Evolutionary conservation across 2,113 vertebrate species (phyloP).

Genomic region (Oxygymnocypris stewartii): DNA sequence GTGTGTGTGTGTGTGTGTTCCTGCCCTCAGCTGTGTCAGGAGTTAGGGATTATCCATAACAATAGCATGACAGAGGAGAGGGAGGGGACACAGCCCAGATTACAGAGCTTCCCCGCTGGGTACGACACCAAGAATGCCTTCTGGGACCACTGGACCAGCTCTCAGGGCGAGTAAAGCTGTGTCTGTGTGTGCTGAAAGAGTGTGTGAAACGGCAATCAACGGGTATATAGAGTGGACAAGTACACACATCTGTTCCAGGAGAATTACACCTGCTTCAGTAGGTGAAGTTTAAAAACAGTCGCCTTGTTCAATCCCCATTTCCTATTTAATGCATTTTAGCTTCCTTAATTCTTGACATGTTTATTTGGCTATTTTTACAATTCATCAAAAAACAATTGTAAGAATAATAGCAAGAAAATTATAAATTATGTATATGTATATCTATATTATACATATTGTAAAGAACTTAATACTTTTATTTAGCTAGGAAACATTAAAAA

Average conservation of each 20-base stretch:
- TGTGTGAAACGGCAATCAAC: background rate
- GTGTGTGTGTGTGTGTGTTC: constrained; percentile 18
- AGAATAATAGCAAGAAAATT: too few relatives aligned
- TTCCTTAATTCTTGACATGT: background rate
- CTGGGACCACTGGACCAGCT: constrained; percentile 14
- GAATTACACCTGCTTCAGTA: background rate
- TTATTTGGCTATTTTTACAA: background rate
- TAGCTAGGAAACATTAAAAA: too few relatives aligned
- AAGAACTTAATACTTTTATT: too few relatives aligned
- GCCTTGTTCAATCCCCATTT: background rate
- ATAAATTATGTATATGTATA: too few relatives aligned
- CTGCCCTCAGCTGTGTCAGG: constrained; percentile 34
- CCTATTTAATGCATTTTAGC: background rate
- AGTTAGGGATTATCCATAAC: constrained; percentile 32
- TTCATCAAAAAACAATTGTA: too few relatives aligned
- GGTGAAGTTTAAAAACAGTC: background rate
- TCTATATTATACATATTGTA: too few relatives aligned
- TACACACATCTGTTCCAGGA: background rate
- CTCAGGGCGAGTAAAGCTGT: background rate
- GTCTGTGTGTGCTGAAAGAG: background rate
- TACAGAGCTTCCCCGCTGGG: constrained; percentile 6
- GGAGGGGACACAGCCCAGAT: background rate
- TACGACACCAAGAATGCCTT: background rate
- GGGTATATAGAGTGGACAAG: background rate
- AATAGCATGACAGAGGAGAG: constrained; percentile 19